A percentile compares a stretch with the other conserved stretches of the same genome.
Conservation (phyloP, 2,888 invertebrate species). For the Cremastinae sp. region DNA sequence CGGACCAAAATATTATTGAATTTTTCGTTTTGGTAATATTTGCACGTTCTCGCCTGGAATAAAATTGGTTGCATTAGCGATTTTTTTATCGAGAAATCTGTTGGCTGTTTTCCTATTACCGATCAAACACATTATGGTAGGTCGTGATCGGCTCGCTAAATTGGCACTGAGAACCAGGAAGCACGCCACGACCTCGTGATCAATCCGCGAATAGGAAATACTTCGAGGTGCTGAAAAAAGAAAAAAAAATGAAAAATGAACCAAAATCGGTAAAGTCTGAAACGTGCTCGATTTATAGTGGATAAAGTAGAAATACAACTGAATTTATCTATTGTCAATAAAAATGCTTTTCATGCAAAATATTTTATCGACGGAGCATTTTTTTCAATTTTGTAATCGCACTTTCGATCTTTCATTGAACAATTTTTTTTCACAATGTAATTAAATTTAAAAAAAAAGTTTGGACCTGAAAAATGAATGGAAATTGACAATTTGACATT, state of each 20-base stretch:
- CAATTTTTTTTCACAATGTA: no score
- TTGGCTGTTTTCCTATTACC: constrained; percentile 40
- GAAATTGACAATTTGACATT: no score
- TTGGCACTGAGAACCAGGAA: constrained; percentile 29
- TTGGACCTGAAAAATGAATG: no score
- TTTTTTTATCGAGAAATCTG: constrained; percentile 2
- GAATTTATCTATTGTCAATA: background rate
- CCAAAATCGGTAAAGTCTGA: constrained; percentile 9
- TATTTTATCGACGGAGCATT: no score
- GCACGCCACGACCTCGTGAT: constrained; percentile 45
- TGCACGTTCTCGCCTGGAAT: no score
- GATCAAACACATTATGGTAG: constrained; percentile 46
- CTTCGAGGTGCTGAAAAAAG: background rate
- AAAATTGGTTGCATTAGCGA: no score
- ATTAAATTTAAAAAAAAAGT: no score
- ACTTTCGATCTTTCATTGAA: no score
- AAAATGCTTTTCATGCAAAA: no score
- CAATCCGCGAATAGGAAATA: background rate
- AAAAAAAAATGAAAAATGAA: background rate
- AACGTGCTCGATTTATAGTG: no score
- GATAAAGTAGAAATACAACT: background rate
- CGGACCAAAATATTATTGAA: no score
- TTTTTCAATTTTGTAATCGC: no score
- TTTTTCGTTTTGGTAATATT: background rate
- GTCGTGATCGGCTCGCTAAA: constrained; percentile 44